Base-by-base conservation (phyloP, 2,113 vertebrate species). In the Malurus cyaneus region DNA sequence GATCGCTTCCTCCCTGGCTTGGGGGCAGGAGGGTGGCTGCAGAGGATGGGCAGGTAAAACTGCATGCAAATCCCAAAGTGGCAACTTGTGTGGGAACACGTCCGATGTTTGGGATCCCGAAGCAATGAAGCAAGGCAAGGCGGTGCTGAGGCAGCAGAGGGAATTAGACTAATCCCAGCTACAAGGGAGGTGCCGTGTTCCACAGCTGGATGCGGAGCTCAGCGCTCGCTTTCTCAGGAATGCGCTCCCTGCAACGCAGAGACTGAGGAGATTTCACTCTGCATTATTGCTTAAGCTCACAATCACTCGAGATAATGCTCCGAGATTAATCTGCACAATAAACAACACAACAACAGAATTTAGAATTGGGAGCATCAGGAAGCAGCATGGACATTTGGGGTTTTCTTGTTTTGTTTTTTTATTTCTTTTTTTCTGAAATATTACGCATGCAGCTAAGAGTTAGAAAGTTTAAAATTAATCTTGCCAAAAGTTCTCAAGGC, bases 91-190 rank as follows among this genome's bases (percentile, higher is more conserved):
- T 57, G 59, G 73, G 84, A 79, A 82, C 1, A 39, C 0, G 11
- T 6, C 1, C 3, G 12, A 42, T 52, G 54, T 18, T 65, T 67
- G 56, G 65, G 73, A n/a, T 52, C n/a, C 73, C 9, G n/a, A 53
- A 49, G 57, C 47, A 79, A 67, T 11, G 25, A 34, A 47, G 79
- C 66, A 78, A 67, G 53, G 9, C 61, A 57, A 89, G 79, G 79
- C 8, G 1, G 67, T 59, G 85, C 73, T 73, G 92, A 86, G 70
- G 80, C 57, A 83, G 81, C 66, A 80, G 32, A 59, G n/a, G 72
- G 92, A 88, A 69, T 57, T 52, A 89, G 18, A 28, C 42, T 94
- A 92, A 93, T 92, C 78, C 67, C n/a, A n/a, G 83, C 62, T 80
- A 18, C 53, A 8, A 79, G 87, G 86, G 59, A 95, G 67, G 86